Evolutionary conservation across 2,797 vertebrate species (phyloP), one percentile per base, ranked within the genome.

Genomic region (Moxostoma hubbsi): DNA sequence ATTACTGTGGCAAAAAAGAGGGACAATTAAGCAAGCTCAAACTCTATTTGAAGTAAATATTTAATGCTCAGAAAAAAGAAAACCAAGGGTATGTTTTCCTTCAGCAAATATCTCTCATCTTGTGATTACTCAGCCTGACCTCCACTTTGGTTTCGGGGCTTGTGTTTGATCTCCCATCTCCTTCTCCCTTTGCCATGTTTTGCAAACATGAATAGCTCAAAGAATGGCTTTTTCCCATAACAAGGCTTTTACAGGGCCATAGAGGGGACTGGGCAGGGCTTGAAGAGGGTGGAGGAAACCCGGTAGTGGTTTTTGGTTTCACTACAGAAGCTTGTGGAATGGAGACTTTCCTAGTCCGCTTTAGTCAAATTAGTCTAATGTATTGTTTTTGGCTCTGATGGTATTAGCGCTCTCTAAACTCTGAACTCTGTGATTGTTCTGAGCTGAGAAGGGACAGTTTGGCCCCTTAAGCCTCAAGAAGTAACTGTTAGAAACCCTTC

Each of bases 191-290:
- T 73, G 54, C 70, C 59, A 64, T 86, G 85, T 86, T 88, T 87
- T 83, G 80, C 78, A 87, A 89, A 87, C 88, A 86, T 67, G 12
- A 80, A 84, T 84, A 87, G 81, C 74, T 82, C 78, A 71, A 83
- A 81, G 74, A 80, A 77, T 82, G 65, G 59, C 68, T 73, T 81
- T 81, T 85, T 83, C 83, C 80, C 79, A 83, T 83, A 83, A 83
- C 83, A 83, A 79, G 75, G 63, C 65, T 78, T 80, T 78, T 36
- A 80, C 64, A 59, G 76, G 63, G 73, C 71, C 9, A 12, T 55
- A 67, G 68, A 80, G 84, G 69, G 79, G 84, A 69, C 80, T 73
- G 81, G 80, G 81, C 73, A 54, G 58, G 5, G 77, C 65, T 80
- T 62, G 73, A 73, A 47, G 36, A 36, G 81, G 84, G 73, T 75